Evolutionary conservation across 2,113 vertebrate species (phyloP).

Genomic region (Cranoglanis bouderius): DNA sequence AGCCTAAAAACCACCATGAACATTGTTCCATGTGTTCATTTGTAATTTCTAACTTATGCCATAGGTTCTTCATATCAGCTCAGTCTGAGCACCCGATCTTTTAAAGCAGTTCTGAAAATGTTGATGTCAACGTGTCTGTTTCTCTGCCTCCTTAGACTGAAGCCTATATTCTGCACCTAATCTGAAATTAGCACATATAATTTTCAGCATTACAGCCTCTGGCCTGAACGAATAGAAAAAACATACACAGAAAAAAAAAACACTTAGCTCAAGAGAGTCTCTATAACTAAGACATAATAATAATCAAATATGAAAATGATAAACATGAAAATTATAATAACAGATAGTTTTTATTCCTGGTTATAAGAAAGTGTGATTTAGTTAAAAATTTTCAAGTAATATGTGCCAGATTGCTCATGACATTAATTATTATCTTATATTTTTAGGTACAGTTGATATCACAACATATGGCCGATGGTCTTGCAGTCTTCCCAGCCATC

Average conservation of each 20-base stretch:
- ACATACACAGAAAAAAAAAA: too few species aligned
- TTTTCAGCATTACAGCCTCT: neutral
- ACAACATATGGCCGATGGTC: neutral
- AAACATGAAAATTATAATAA: neutral
- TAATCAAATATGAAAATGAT: neutral
- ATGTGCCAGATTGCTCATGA: neutral
- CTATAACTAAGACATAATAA: neutral
- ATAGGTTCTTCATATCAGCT: neutral
- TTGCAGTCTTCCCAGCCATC: neutral
- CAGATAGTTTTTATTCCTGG: neutral
- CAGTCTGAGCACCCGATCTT: neutral
- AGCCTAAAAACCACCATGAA: neutral
- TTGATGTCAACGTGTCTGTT: neutral
- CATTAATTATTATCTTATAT: neutral
- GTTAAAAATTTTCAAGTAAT: neutral
- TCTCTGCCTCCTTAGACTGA: neutral
- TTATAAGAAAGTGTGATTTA: neutral
- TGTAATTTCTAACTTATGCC: neutral
- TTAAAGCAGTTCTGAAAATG: neutral
- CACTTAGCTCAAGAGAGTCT: neutral
- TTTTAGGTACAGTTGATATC: neutral
- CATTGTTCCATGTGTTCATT: neutral
- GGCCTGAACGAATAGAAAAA: neutral
- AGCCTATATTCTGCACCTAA: neutral
- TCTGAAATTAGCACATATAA: neutral